A percentile compares a stretch with the other conserved stretches of the same genome.
Evolutionary conservation across 2,888 invertebrate genomes (phyloP).

Genomic region (Herminia tarsipennalis): DNA sequence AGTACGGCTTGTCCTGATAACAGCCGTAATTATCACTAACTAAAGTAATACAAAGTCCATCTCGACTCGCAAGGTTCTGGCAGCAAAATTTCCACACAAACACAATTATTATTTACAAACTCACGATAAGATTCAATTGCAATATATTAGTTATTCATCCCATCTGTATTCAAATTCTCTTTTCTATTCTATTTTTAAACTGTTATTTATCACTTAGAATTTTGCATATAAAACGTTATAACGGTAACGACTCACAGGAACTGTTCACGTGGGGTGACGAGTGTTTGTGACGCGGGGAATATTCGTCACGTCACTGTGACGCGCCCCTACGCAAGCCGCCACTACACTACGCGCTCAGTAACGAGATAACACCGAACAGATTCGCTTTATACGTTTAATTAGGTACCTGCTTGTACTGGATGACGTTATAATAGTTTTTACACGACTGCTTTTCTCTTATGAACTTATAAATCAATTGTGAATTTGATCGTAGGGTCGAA

Average conservation of each 20-base stretch:
- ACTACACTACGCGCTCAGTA: conserved; percentile 21
- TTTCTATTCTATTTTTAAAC: conserved; percentile 21
- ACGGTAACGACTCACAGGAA: conserved; percentile 33
- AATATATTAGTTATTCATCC: too few species aligned
- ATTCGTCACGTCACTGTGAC: conserved; percentile 19
- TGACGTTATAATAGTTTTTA: neutral
- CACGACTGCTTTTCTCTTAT: too few species aligned
- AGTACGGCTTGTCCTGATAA: too few species aligned
- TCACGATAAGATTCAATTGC: too few species aligned
- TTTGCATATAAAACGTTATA: conserved; percentile 43
- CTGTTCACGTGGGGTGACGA: conserved; percentile 49
- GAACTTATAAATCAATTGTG: too few species aligned
- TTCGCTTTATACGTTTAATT: conserved; percentile 1
- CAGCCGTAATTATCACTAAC: too few species aligned
- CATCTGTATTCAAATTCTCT: too few species aligned
- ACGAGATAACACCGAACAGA: conserved; percentile 20
- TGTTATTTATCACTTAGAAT: conserved; percentile 32
- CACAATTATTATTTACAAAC: too few species aligned
- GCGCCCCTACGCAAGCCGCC: conserved; percentile 42
- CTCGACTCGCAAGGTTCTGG: too few species aligned
- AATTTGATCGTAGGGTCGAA: too few species aligned
- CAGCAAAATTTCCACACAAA: too few species aligned
- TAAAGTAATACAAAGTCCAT: too few species aligned
- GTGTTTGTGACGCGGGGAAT: conserved; percentile 46
- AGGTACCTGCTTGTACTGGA: neutral